Conservation (phyloP, 2,888 invertebrate species). For the Agrotis clavis region DNA sequence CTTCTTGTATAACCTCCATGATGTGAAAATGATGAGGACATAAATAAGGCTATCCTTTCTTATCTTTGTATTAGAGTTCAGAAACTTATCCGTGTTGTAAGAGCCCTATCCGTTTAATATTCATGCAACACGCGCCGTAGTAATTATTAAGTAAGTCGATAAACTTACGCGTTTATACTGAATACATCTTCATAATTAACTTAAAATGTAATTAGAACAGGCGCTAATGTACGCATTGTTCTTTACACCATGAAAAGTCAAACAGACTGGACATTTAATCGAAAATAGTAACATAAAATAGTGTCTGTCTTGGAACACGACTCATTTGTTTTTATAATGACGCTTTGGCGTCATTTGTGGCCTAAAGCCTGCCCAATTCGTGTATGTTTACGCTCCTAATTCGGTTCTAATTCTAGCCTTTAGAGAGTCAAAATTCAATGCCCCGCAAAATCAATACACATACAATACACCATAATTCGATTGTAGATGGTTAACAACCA, state of each 20-base stretch:
- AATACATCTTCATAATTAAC: conserved; percentile 49
- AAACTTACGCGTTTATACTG: conserved; percentile 52
- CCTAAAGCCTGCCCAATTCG: neutral
- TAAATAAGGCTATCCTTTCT: conserved; percentile 28
- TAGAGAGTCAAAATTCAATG: conserved; percentile 40
- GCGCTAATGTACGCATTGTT: conserved; percentile 40
- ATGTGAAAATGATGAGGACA: conserved; percentile 35
- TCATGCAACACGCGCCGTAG: conserved; percentile 50
- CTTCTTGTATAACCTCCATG: neutral
- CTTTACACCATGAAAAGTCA: conserved; percentile 12
- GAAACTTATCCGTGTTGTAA: conserved; percentile 31
- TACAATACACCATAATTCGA: conserved; percentile 79
- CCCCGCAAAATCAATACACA: conserved; percentile 72
- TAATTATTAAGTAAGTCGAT: conserved; percentile 56
- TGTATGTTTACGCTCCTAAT: conserved; percentile 13
- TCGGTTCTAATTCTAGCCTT: conserved; percentile 4
- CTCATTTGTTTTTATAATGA: conserved; percentile 18
- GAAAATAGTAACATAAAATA: neutral
- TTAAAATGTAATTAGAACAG: conserved; percentile 48
- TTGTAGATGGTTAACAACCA: conserved; percentile 82
- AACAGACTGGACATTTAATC: neutral
- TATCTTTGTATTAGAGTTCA: conserved; percentile 42
- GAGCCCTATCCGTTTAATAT: conserved; percentile 52
- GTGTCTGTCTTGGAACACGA: neutral
- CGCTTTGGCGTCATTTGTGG: neutral